Base-by-base conservation (phyloP, 2,113 vertebrate genomes). In the Canis aureus region DNA sequence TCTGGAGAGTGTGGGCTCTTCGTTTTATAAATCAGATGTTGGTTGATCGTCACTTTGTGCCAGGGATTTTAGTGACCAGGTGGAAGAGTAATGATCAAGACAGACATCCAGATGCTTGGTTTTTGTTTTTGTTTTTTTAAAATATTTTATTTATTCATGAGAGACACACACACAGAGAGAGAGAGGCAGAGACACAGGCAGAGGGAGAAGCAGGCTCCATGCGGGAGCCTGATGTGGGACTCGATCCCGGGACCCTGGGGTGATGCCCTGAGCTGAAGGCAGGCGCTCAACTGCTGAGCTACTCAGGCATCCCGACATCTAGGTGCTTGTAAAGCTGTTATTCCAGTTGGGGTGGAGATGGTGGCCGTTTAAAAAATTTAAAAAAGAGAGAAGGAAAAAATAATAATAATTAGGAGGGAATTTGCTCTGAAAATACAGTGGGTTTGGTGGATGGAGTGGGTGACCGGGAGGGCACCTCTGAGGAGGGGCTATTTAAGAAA, bases 401-500 rank as follows among this genome's bases (percentile, higher is more conserved):
- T 6, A 62, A n/a, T 19, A 71, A 79, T 49, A 32, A 35, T 38
- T 66, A 32, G 43, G 29, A 43, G 13, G 57, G 66, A 60, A 43
- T 66, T 66, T 78, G 29, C 15, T 82, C 35, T 83, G 49, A 71
- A 82, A 89, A 83, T 71, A 51, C 87, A 73, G 23, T 32, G 29
- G 29, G 10, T 91, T 90, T 55, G 19, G 3, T 93, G 69, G 27
- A 6, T 74, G 11, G 55, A 86, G 25, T 64, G 35, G 74, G 23
- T 55, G 29, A 16, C 43, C 25, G 51, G 51, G 25, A 78, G 23
- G 66, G 19, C 27, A 38, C 82, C 55, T 67, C 23, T 83, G 51
- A 95, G 67, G 51, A 93, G 35, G 23, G 89, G 53, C 67, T n/a
- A 3, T 85, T 32, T 96, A 79, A 95, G 25, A 17, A 79, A 62